Conservation (phyloP, 2,797 vertebrate species). For the Myotis daubentonii region DNA sequence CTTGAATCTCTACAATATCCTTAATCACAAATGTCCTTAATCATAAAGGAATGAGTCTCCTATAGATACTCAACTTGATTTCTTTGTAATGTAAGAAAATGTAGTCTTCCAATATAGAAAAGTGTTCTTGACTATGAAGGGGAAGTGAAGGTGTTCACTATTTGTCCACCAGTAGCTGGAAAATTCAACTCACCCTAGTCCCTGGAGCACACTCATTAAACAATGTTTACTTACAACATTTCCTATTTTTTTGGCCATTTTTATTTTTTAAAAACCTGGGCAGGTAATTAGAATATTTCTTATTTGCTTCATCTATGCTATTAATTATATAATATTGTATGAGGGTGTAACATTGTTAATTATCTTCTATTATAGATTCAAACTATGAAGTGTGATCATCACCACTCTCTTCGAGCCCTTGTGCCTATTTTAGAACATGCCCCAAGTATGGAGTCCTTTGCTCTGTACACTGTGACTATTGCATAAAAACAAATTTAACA, state of each 20-base stretch:
- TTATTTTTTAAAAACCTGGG: conserved; percentile 38
- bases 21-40: conserved; percentile 8
- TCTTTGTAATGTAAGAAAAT: neutral
- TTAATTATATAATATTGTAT: conserved; percentile 44
- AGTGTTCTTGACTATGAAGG: neutral
- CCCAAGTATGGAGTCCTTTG: neutral
- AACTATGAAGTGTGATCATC: neutral
- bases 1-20: neutral
- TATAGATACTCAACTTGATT: neutral
- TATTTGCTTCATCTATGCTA: conserved; percentile 39
- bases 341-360: conserved; percentile 22
- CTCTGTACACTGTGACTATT: neutral
- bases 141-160: neutral
- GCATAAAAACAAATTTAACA: neutral
- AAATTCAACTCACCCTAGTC: neutral
- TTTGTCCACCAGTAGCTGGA: neutral
- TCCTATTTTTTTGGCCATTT: conserved; percentile 59
- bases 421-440: neutral
- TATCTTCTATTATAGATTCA: conserved; percentile 24
- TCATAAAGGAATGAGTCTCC: neutral
- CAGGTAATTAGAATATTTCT: conserved; percentile 33
- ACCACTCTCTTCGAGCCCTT: neutral
- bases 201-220: neutral
- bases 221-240: conserved; percentile 56
- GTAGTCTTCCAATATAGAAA: neutral